Evolutionary conservation across 2,113 vertebrate species (phyloP).

Genomic region (Fulica atra): DNA sequence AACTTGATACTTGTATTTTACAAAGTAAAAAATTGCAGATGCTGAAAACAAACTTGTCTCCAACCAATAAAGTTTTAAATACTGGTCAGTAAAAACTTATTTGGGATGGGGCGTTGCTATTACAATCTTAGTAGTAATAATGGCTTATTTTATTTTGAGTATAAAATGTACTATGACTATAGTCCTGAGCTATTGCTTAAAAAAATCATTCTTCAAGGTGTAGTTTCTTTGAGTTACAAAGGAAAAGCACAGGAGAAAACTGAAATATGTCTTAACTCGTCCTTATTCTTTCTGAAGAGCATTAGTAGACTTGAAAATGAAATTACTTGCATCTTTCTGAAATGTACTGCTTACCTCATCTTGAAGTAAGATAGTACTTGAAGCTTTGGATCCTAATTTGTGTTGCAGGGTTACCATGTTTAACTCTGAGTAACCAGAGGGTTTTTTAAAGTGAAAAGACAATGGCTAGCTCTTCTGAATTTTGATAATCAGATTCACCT

Average conservation of each 20-base stretch:
- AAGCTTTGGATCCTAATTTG: not conserved
- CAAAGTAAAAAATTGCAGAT: not conserved
- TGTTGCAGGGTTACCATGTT: not conserved
- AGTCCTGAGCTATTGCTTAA: not conserved
- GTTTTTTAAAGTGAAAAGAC: slow-evolving; percentile 26
- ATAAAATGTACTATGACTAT: not conserved
- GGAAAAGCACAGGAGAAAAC: not conserved
- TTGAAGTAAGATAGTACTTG: too few relatives aligned
- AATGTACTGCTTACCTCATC: not conserved
- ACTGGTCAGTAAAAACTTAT: not conserved
- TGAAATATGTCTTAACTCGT: not conserved
- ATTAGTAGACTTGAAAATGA: not conserved
- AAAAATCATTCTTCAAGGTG: not conserved
- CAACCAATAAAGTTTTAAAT: not conserved
- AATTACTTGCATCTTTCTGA: not conserved
- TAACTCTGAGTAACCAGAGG: not conserved
- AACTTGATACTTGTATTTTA: not conserved
- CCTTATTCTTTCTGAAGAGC: not conserved
- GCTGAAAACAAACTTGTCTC: not conserved
- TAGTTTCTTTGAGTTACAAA: not conserved
- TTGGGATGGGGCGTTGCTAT: not conserved
- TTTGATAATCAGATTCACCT: slow-evolving; percentile 41
- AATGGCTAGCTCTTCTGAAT: slow-evolving; percentile 30
- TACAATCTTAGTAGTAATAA: not conserved
- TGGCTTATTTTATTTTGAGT: not conserved